A percentile compares a stretch with the other conserved stretches of the same genome.
phyloP scores from a whole-genome alignment of 2,113 vertebrate genomes.

The Setophaga petechia region DNA sequence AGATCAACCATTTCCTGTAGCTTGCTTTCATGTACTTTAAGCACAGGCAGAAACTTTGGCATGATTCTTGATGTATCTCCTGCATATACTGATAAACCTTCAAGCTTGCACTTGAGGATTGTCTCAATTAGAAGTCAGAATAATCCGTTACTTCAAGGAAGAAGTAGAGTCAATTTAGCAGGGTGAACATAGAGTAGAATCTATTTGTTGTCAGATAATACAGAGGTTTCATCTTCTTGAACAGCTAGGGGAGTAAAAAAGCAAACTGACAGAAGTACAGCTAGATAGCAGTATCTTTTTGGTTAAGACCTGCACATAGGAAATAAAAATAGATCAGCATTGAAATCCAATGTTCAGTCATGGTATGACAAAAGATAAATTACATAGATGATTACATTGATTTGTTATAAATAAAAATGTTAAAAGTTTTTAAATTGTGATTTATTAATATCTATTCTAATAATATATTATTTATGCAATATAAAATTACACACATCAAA shows the following conservation, averaged over 20 bases:
- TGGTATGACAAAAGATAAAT: neutral
- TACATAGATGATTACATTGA: neutral
- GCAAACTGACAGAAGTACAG: neutral
- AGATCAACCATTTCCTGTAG: neutral
- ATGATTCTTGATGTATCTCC: neutral
- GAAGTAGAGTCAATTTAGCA: neutral
- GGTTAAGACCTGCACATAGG: neutral
- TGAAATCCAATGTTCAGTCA: neutral
- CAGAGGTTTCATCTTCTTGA: neutral
- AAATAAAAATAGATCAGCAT: neutral
- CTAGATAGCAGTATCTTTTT: neutral
- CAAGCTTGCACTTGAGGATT: neutral
- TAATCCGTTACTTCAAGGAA: neutral
- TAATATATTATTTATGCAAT: neutral
- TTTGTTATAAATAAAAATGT: neutral
- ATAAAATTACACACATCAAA: neutral
- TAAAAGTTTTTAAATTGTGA: neutral
- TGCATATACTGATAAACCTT: neutral
- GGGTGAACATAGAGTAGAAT: neutral
- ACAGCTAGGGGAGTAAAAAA: neutral
- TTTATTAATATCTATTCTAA: neutral
- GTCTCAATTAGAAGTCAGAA: neutral
- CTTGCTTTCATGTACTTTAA: neutral
- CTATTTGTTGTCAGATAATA: neutral
- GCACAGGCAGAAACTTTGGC: neutral